These are phyloP conservation scores for Buathra laborator DNA, from an alignment of 2,888 invertebrate genomes.

Conservation along the genomic window DNA sequence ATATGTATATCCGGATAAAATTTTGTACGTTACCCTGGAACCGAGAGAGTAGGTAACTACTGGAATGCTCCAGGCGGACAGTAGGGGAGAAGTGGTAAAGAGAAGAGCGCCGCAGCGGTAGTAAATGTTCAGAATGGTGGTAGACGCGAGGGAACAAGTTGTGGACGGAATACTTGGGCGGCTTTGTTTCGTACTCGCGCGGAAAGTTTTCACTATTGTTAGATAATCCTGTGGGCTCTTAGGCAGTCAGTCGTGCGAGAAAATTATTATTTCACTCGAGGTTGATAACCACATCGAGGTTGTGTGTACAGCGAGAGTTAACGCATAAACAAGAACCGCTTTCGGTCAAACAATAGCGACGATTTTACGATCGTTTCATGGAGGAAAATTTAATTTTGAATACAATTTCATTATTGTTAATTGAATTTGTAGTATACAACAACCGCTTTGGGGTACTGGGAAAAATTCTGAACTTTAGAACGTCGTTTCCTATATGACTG, in stretches of 20 bases:
- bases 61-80: constrained; percentile 7
- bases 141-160: constrained; percentile 8
- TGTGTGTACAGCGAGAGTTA: too few relatives aligned
- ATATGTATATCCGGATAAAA: constrained; percentile 18
- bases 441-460: background rate
- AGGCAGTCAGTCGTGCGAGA: constrained; percentile 8
- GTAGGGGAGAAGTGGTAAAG: background rate
- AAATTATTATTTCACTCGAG: constrained; percentile 31
- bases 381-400: background rate
- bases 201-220: constrained; percentile 32
- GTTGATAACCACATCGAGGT: constrained; percentile 15
- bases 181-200: constrained; percentile 31
- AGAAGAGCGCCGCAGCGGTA: background rate
- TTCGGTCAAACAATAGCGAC: background rate
- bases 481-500: background rate
- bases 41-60: constrained; percentile 23
- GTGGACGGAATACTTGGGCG: constrained; percentile 16
- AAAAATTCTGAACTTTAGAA: constrained; percentile 4
- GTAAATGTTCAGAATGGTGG: constrained; percentile 13
- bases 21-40: constrained; percentile 20
- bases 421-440: background rate
- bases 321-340: background rate
- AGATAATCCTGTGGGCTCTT: constrained; percentile 29
- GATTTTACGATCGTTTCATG: background rate
- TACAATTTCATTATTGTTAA: constrained; percentile 23